Percentiles rank a stretch among this genome's conserved stretches.
These are phyloP conservation scores for Magallana ariakensis DNA, from an alignment of 1,140 invertebrate species.

Conservation along the genomic window DNA sequence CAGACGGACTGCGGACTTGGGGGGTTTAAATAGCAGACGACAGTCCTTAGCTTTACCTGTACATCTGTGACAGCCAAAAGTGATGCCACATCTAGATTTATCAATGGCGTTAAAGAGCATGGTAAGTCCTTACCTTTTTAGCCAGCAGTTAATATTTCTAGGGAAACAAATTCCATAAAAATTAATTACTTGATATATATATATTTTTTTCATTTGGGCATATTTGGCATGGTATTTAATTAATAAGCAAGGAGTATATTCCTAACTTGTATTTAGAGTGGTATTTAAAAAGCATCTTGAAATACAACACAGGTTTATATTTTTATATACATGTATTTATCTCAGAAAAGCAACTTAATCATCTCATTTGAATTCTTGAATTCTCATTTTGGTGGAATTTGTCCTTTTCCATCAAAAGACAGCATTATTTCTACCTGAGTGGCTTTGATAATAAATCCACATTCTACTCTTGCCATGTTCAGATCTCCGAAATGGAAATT, in stretches of 20 bases:
- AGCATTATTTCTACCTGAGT: conserved; percentile 22
- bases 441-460: conserved; percentile 21
- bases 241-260: no score
- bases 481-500: conserved; percentile 24
- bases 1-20: conserved; percentile 30
- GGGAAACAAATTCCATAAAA: not conserved
- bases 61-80: conserved; percentile 33
- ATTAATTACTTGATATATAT: not conserved
- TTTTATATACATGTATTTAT: not conserved
- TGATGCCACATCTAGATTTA: conserved; percentile 27
- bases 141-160: not conserved
- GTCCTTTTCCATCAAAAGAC: conserved; percentile 21
- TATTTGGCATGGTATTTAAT: no score
- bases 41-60: conserved; percentile 4
- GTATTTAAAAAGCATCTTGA: not conserved
- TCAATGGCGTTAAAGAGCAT: conserved; percentile 24
- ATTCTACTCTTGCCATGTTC: conserved; percentile 2
- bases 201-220: not conserved
- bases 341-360: not conserved
- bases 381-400: conserved; percentile 20
- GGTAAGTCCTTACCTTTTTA: conserved; percentile 9
- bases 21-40: conserved; percentile 32
- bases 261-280: no score
- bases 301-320: not conserved
- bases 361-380: conserved; percentile 3